Conservation (phyloP, 1,140 invertebrate species). For the Phymorhynchus buccinoides region DNA sequence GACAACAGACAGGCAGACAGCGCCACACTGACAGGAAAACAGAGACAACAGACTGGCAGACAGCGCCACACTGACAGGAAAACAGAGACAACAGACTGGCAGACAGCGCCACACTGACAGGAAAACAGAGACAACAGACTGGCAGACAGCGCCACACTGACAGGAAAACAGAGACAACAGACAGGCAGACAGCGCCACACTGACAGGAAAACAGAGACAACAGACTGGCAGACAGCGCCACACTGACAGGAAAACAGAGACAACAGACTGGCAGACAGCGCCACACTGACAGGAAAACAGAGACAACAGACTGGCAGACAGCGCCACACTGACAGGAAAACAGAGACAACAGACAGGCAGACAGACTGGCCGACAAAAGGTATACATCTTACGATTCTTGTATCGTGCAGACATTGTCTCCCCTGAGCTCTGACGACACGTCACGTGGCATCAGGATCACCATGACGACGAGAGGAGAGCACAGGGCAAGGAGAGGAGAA, state of each 20-base stretch:
- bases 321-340: background rate
- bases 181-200: background rate
- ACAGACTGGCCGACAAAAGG: too few relatives aligned
- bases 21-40: too few relatives aligned
- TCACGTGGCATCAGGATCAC: background rate
- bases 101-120: too few relatives aligned
- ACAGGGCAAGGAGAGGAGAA: background rate
- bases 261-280: too few relatives aligned
- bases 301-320: background rate
- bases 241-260: background rate
- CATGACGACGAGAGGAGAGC: background rate
- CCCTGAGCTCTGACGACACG: background rate
- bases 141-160: too few relatives aligned
- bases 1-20: too few relatives aligned
- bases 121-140: too few relatives aligned
- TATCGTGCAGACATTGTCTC: conserved; percentile 3
- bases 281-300: too few relatives aligned
- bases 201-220: background rate
- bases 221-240: background rate
- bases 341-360: background rate
- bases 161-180: too few relatives aligned
- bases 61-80: too few relatives aligned
- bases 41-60: too few relatives aligned
- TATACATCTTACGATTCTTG: conserved; percentile 2
- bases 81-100: too few relatives aligned